A percentile compares a stretch with the other conserved stretches of the same genome.
Evolutionary conservation across 2,888 invertebrate genomes (phyloP).

Genomic region (Cetonia aurata): DNA sequence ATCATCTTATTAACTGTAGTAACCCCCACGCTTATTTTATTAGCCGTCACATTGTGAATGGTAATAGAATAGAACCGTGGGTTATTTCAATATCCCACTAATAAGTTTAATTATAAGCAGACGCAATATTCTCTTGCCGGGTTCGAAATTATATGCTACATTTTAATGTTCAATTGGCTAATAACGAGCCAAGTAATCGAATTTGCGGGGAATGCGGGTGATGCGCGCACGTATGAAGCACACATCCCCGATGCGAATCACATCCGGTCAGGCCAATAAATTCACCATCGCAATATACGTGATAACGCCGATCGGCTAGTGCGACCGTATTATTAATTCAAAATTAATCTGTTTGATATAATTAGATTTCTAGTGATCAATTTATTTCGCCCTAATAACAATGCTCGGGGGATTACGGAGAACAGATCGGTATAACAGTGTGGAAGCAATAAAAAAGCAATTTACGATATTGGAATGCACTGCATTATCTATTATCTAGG

Average conservation of each 20-base stretch:
- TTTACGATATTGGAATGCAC: too few relatives aligned
- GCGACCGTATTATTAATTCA: constrained; percentile 34
- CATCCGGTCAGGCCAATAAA: constrained; percentile 32
- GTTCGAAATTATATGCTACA: constrained; percentile 16
- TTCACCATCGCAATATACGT: constrained; percentile 26
- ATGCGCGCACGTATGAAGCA: background rate
- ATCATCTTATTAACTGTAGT: background rate
- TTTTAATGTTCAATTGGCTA: constrained; percentile 39
- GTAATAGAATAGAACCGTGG: background rate
- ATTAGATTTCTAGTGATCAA: constrained; percentile 35
- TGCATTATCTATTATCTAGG: too few relatives aligned
- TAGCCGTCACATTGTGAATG: background rate
- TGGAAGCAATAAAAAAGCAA: too few relatives aligned
- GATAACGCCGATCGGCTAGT: constrained; percentile 29
- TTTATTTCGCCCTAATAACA: constrained; percentile 34
- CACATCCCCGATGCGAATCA: constrained; percentile 32
- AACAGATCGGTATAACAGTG: background rate
- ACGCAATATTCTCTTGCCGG: constrained; percentile 18
- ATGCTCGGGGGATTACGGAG: constrained; percentile 5
- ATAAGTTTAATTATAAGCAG: constrained; percentile 22
- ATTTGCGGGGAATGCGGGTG: constrained; percentile 19
- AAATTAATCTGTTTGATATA: constrained; percentile 39
- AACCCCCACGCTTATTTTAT: background rate
- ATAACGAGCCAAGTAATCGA: constrained; percentile 36
- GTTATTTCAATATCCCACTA: constrained; percentile 15